Conservation (phyloP, 2,113 vertebrate species). For the Prolemur simus region DNA sequence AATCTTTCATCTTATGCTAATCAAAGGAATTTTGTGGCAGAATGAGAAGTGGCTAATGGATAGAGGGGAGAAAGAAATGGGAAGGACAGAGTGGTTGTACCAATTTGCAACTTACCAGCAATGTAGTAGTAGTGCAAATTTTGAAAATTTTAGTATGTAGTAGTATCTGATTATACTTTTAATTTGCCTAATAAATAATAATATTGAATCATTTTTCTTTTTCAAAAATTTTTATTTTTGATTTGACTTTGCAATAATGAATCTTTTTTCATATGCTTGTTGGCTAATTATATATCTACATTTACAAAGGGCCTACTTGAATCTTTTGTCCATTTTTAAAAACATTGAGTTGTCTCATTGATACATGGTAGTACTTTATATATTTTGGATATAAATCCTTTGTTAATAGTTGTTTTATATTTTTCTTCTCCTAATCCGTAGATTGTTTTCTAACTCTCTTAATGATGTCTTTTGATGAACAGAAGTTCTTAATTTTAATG, state of each 20-base stretch:
- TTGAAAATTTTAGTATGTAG: background rate
- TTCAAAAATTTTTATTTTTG: too few species aligned
- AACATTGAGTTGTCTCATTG: background rate
- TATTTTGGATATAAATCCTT: background rate
- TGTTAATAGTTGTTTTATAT: background rate
- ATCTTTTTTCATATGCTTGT: background rate
- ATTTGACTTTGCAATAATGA: too few species aligned
- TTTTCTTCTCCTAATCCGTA: background rate
- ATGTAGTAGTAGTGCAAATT: background rate
- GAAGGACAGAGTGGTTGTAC: background rate
- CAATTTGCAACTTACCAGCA: background rate
- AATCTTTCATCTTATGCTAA: background rate
- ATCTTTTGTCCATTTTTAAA: background rate
- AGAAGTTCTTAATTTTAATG: slow-evolving; percentile 13
- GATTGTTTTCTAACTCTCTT: background rate
- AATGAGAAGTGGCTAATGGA: background rate
- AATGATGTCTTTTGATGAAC: background rate
- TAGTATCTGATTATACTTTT: background rate
- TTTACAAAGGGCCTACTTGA: background rate
- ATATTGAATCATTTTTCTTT: background rate
- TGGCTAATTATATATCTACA: background rate
- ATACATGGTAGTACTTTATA: background rate
- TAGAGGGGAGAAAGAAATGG: background rate
- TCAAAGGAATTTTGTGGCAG: background rate
- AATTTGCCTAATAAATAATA: background rate